Evolutionary conservation across 2,888 invertebrate species (phyloP).

Genomic region (Melanostoma mellinum): DNA sequence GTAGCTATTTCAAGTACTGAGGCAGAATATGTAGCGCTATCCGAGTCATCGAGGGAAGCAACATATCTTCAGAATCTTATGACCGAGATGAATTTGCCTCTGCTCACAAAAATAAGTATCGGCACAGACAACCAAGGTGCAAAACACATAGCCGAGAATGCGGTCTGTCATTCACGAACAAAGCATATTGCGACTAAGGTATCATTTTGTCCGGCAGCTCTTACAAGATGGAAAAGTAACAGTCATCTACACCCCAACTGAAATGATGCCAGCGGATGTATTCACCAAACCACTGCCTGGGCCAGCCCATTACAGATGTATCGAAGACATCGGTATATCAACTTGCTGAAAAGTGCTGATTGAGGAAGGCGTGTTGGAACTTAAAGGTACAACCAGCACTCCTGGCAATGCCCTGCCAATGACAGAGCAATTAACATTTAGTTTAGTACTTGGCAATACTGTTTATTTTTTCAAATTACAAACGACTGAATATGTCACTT

Average conservation of each 20-base stretch:
- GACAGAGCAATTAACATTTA: too few relatives aligned
- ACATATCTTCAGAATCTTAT: conserved; percentile 29
- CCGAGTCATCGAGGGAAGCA: too few relatives aligned
- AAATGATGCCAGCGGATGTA: conserved; percentile 30
- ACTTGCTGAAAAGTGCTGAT: conserved; percentile 21
- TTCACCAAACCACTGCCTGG: conserved; percentile 37
- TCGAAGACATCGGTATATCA: conserved; percentile 17
- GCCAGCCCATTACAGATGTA: conserved; percentile 32
- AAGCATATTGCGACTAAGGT: conserved; percentile 13
- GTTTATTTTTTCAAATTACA: too few relatives aligned
- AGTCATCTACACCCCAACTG: conserved; percentile 12
- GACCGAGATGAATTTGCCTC: conserved; percentile 24
- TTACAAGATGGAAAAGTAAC: neutral
- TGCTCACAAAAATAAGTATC: conserved; percentile 18
- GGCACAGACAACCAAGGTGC: conserved; percentile 33
- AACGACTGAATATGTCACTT: too few relatives aligned
- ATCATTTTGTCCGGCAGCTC: conserved; percentile 25
- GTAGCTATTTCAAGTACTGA: too few relatives aligned
- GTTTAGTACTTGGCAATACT: too few relatives aligned
- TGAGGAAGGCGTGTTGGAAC: conserved; percentile 41
- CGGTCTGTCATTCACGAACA: too few relatives aligned
- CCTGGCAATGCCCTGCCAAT: too few relatives aligned
- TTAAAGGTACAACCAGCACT: too few relatives aligned
- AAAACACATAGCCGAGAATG: conserved; percentile 41
- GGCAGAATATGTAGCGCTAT: too few relatives aligned